Conservation (phyloP, 2,888 invertebrate genomes). For the Charanyca ferruginea region DNA sequence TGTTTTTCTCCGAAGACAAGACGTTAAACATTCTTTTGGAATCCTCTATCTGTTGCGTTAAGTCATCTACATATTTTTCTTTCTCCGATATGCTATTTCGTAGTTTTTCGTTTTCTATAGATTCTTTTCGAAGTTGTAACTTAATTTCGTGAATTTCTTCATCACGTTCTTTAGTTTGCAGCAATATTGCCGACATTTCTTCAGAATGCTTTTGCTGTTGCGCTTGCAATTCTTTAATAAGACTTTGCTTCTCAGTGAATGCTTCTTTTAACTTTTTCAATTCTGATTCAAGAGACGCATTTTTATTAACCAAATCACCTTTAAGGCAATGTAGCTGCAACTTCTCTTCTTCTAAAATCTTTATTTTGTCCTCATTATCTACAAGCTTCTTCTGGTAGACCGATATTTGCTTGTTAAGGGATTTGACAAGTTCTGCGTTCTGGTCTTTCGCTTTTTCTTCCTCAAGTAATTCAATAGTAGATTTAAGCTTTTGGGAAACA, state of each 20-base stretch:
- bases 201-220: constrained; percentile 88
- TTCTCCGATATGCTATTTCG: constrained; percentile 91
- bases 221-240: constrained; percentile 86
- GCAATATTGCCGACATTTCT: constrained; percentile 84
- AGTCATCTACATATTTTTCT: constrained; percentile 84
- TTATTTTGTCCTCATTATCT: constrained; percentile 84
- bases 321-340: constrained; percentile 80
- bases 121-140: constrained; percentile 90
- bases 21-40: constrained; percentile 81
- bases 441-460: constrained; percentile 88
- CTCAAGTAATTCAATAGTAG: constrained; percentile 87
- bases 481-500: constrained; percentile 87
- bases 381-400: constrained; percentile 82
- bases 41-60: constrained; percentile 87
- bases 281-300: constrained; percentile 77
- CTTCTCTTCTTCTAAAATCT: constrained; percentile 86
- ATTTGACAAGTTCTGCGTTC: constrained; percentile 88
- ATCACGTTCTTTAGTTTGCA: constrained; percentile 89
- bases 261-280: constrained; percentile 84
- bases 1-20: constrained; percentile 81
- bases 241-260: constrained; percentile 83
- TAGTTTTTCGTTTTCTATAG: constrained; percentile 92
- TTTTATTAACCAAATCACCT: constrained; percentile 78
- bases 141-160: constrained; percentile 90
- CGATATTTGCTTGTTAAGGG: constrained; percentile 90